phyloP scores from a whole-genome alignment of 2,113 vertebrate genomes.

The Odocoileus hemionus region DNA sequence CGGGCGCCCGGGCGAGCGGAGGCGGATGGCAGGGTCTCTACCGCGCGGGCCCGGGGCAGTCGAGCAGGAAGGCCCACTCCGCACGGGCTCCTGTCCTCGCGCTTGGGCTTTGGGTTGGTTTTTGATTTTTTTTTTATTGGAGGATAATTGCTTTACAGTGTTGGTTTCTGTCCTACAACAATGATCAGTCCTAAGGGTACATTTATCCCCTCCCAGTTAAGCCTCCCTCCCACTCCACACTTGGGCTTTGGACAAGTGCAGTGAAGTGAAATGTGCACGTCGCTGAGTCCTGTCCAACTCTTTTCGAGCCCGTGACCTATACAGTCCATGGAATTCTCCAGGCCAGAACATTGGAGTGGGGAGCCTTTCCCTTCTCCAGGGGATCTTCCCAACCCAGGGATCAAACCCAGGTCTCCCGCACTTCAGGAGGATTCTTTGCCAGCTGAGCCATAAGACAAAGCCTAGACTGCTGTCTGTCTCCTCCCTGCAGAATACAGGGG shows the following conservation, averaged over 20 bases:
- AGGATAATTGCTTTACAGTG: neutral
- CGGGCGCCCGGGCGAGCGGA: neutral
- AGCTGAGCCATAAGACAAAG: neutral
- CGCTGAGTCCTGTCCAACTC: accelerated
- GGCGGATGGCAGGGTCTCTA: accelerated
- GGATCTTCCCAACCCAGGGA: neutral
- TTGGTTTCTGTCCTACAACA: neutral
- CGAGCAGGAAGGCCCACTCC: neutral
- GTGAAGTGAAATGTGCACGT: accelerated
- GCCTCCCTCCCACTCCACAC: neutral
- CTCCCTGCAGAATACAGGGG: neutral
- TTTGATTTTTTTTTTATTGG: neutral
- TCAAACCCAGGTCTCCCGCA: accelerated
- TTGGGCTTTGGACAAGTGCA: neutral
- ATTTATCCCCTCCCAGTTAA: neutral
- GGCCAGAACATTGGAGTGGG: neutral
- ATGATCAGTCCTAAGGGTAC: neutral
- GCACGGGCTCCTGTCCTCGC: too few relatives aligned
- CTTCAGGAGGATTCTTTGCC: accelerated
- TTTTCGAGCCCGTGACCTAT: accelerated
- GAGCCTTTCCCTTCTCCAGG: neutral
- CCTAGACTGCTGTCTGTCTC: neutral
- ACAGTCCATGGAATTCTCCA: neutral
- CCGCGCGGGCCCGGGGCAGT: neutral
- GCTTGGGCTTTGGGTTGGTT: neutral